Evolutionary conservation across 2,113 vertebrate genomes (phyloP).

Genomic region (Aspiorhynchus laticeps): DNA sequence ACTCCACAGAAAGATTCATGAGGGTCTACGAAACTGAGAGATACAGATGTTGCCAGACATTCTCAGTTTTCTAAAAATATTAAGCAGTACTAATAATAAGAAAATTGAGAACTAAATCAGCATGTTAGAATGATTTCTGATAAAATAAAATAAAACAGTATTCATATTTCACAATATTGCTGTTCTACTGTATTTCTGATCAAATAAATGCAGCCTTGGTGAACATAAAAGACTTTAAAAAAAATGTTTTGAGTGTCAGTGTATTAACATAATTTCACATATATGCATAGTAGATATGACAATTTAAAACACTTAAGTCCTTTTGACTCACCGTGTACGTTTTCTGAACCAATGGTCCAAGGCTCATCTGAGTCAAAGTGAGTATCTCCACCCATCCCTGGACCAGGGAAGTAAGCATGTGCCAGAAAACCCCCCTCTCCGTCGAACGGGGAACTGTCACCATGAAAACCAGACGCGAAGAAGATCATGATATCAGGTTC

Average conservation of each 20-base stretch:
- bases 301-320: not conserved
- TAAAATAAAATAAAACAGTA: no score
- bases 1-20: not conserved
- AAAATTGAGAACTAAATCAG: not conserved
- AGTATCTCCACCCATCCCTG: slow-evolving; percentile 94
- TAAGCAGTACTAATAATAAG: no score
- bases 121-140: not conserved
- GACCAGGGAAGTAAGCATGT: slow-evolving; percentile 94
- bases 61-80: no score
- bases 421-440: slow-evolving; percentile 94
- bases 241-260: not conserved
- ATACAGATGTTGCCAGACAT: no score
- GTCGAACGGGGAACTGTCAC: slow-evolving; percentile 97
- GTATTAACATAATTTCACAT: not conserved
- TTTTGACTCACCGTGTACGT: slow-evolving; percentile 84
- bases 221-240: not conserved
- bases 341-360: slow-evolving; percentile 90
- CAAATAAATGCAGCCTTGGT: not conserved
- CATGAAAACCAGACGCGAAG: slow-evolving; percentile 94
- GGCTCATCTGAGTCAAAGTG: slow-evolving; percentile 97
- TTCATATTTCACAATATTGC: not conserved
- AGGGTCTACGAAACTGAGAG: not conserved
- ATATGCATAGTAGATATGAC: not conserved
- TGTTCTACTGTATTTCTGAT: not conserved
- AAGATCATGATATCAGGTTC: slow-evolving; percentile 97